phyloP scores from a whole-genome alignment of 2,888 invertebrate species.

The Linnaemya vulpina region DNA sequence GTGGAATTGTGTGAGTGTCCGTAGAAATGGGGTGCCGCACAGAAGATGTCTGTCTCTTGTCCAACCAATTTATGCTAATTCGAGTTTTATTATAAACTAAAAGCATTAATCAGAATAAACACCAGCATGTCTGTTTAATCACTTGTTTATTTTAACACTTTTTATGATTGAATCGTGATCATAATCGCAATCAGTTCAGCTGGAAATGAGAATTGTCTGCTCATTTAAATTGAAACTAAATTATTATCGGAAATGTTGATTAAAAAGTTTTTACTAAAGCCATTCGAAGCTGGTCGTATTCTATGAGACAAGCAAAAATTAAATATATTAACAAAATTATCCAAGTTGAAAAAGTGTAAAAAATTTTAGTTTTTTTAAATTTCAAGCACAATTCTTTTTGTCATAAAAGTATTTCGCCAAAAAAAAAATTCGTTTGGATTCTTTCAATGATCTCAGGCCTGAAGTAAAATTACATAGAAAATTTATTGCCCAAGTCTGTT shows the following conservation, averaged over 20 bases:
- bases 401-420: slow-evolving; percentile 10
- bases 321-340: too few species aligned
- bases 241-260: background rate
- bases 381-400: slow-evolving; percentile 5
- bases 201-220: background rate
- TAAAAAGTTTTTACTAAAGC: background rate
- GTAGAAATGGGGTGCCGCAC: slow-evolving; percentile 26
- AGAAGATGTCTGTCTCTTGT: background rate
- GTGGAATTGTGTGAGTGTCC: slow-evolving; percentile 1
- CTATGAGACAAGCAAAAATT: too few species aligned
- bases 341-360: background rate
- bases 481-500: slow-evolving; percentile 10
- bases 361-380: background rate
- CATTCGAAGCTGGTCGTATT: too few species aligned
- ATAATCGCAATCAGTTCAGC: slow-evolving; percentile 30
- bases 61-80: slow-evolving; percentile 35
- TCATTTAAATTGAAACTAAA: background rate
- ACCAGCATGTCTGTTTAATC: slow-evolving; percentile 14
- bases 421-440: slow-evolving; percentile 19
- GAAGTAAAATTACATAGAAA: background rate
- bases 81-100: background rate
- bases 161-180: slow-evolving; percentile 36
- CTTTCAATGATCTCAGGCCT: slow-evolving; percentile 1
- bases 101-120: background rate
- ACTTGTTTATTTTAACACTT: slow-evolving; percentile 14